Evolutionary conservation across 2,797 vertebrate species (phyloP).

Genomic region (Zenarchopterus dispar): DNA sequence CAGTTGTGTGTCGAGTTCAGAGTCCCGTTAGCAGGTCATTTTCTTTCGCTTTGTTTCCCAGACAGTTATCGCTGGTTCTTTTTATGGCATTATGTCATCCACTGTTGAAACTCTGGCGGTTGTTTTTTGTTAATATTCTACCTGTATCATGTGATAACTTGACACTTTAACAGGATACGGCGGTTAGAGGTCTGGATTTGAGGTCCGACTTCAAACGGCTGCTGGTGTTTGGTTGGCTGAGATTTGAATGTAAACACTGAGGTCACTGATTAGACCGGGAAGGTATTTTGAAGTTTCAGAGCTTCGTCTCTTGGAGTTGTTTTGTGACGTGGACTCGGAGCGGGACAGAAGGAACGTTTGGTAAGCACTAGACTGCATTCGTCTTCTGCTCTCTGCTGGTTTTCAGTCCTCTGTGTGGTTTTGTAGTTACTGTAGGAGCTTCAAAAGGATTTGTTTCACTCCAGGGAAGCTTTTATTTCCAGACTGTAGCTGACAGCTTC

Average conservation of each 20-base stretch:
- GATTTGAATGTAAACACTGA: slow-evolving; percentile 47
- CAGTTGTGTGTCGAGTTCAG: neutral
- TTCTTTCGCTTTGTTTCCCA: slow-evolving; percentile 8
- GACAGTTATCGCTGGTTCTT: neutral
- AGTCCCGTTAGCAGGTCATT: neutral
- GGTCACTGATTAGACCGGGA: slow-evolving; percentile 19
- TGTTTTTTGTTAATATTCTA: slow-evolving; percentile 69
- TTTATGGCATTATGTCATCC: slow-evolving; percentile 44
- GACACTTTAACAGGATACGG: slow-evolving; percentile 34
- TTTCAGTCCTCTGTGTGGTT: slow-evolving; percentile 9
- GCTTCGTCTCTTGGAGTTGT: neutral
- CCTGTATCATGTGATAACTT: slow-evolving; percentile 5
- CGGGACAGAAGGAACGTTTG: slow-evolving; percentile 9
- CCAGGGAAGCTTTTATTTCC: slow-evolving; percentile 41
- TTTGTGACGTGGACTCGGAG: neutral
- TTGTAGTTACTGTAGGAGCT: slow-evolving; percentile 46
- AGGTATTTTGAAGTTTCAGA: neutral
- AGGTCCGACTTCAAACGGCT: slow-evolving; percentile 44
- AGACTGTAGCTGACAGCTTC: slow-evolving; percentile 40
- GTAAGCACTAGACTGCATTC: slow-evolving; percentile 42
- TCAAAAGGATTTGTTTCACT: slow-evolving; percentile 54
- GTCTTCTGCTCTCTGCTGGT: slow-evolving; percentile 15
- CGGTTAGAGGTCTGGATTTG: neutral
- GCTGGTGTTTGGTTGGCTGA: slow-evolving; percentile 35
- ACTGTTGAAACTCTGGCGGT: slow-evolving; percentile 4